phyloP scores from a whole-genome alignment of 1,140 invertebrate species.

The Octopus sinensis region DNA sequence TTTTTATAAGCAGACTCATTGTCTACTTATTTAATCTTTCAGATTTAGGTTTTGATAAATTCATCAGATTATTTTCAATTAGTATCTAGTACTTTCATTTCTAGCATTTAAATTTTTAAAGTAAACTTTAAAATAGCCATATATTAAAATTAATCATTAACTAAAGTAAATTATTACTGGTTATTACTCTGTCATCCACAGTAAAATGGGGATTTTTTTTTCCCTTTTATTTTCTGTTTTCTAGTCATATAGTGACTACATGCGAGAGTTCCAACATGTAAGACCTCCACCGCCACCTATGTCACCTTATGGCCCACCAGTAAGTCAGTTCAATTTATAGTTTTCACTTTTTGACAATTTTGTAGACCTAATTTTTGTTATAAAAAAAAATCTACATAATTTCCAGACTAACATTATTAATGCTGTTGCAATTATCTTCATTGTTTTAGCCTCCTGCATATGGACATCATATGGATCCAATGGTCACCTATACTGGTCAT shows the following conservation, averaged over 20 bases:
- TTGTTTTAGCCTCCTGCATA: conserved; percentile 60
- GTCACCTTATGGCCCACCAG: conserved; percentile 55
- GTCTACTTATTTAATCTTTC: neutral
- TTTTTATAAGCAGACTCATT: too few relatives aligned
- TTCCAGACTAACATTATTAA: neutral
- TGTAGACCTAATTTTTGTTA: neutral
- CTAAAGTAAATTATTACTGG: too few relatives aligned
- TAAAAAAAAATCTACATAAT: neutral
- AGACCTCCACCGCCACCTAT: conserved; percentile 50
- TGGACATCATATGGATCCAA: conserved; percentile 63
- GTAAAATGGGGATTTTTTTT: too few relatives aligned
- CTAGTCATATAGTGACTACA: conserved; percentile 55
- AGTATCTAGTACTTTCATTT: neutral
- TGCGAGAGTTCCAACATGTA: conserved; percentile 51
- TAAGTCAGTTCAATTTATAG: conserved; percentile 32
- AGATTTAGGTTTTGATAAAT: neutral
- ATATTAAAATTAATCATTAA: too few relatives aligned
- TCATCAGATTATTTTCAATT: neutral
- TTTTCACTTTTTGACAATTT: neutral
- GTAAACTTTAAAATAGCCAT: too few relatives aligned
- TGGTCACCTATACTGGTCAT: conserved; percentile 74
- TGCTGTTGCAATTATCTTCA: conserved; percentile 59
- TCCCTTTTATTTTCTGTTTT: conserved; percentile 26
- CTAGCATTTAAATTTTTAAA: neutral
- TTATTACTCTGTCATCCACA: too few relatives aligned